Percentiles rank a stretch among this genome's conserved stretches.
phyloP scores from a whole-genome alignment of 2,888 invertebrate species.

The Eudemis profundana region DNA sequence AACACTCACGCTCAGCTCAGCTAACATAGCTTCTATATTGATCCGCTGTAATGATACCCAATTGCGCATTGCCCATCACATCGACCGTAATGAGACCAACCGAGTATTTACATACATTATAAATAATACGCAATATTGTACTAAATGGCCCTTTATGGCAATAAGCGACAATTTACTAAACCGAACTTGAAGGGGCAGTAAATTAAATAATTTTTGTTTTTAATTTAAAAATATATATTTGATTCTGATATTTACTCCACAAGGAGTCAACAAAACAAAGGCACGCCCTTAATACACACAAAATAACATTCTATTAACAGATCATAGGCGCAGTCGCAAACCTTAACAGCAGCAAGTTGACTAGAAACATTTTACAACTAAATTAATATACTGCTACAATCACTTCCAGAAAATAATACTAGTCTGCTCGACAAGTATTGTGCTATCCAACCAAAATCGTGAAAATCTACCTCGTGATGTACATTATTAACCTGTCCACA shows the following conservation, averaged over 20 bases:
- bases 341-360: conserved; percentile 20
- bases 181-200: neutral
- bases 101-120: too few species aligned
- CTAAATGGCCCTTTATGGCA: too few species aligned
- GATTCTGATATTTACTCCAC: conserved; percentile 26
- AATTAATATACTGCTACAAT: conserved; percentile 33
- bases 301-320: conserved; percentile 22
- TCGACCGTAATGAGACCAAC: too few species aligned
- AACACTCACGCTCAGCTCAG: too few species aligned
- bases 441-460: conserved; percentile 34
- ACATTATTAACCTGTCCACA: too few species aligned
- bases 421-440: neutral
- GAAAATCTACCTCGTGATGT: conserved; percentile 22
- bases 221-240: conserved; percentile 38
- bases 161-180: too few species aligned
- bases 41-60: too few species aligned
- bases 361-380: conserved; percentile 27
- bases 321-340: conserved; percentile 18
- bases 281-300: conserved; percentile 27
- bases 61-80: too few species aligned
- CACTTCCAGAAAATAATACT: neutral
- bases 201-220: neutral
- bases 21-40: too few species aligned
- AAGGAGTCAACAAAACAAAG: conserved; percentile 29
- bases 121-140: too few species aligned